Evolutionary conservation across 2,113 vertebrate species (phyloP), one percentile per base, ranked within the genome.

Genomic region (Syngnathus scovelli): DNA sequence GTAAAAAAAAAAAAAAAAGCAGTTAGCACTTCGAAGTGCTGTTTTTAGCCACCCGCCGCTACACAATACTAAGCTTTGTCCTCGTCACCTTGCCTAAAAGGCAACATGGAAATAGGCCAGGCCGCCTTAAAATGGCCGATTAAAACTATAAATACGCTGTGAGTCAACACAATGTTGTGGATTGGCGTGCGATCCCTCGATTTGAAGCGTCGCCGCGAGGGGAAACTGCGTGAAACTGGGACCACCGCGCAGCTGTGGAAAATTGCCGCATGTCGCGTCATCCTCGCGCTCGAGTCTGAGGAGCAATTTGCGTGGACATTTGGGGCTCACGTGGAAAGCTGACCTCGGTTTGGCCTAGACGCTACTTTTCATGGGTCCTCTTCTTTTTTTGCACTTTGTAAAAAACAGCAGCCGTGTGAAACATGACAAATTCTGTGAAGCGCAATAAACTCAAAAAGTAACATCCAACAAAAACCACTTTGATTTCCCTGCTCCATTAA

Each of bases 141-240:
- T 58, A 58, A 58, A 36, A 58, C 55, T 58, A 58, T 58, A 58
- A 58, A 58, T 58, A 58, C 36, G 13, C 55, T 7, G 13, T 58
- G 55, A 58, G 55, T 58, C 55, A 58, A 58, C 55, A 58, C 55
- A 36, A 58, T 58, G 55, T 13, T 36, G 23, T 56, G 54, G 54
- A 11, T 13, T 15, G 54, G 54, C 23, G 54, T 56, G 55, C 13
- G 7, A 27, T 56, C 39, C 7, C 39, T 43, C 12, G 9, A 11
- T 12, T 58, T 36, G 13, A 33, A 58, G 15, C 16, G 55, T 18
- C 13, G 12, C 55, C 55, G 6, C 6, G 12, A 33, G 55, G 55
- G 55, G 5, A 56, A 33, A 56, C 55, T 18, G 27, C 55, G 55
- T 36, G 55, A 58, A 58, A 58, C 27, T 33, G 2, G 55, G 55